Conservation (phyloP, 1,140 invertebrate genomes). For the Colletes latitarsis region DNA sequence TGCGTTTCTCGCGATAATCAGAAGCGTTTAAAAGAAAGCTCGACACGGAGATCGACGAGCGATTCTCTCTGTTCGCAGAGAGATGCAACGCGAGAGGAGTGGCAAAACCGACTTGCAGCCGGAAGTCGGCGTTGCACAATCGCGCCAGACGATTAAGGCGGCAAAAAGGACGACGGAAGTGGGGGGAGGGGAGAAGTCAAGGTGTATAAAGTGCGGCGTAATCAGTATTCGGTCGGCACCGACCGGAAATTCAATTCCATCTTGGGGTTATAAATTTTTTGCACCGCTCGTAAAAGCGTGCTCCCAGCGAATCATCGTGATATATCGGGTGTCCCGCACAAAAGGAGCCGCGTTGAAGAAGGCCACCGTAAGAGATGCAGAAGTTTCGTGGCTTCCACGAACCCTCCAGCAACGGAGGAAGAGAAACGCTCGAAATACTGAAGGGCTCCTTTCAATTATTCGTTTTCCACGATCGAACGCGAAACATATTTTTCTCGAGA, state of each 20-base stretch:
- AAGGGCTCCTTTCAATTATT: not conserved
- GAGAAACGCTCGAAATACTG: not conserved
- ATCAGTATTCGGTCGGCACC: conserved; percentile 61
- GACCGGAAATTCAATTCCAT: conserved; percentile 63
- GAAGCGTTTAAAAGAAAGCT: not conserved
- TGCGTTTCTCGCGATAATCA: no score
- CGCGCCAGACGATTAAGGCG: conserved; percentile 43
- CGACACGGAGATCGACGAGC: not conserved
- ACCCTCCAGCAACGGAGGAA: not conserved
- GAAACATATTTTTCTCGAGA: no score
- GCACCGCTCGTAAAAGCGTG: conserved; percentile 60
- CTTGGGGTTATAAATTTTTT: conserved; percentile 66
- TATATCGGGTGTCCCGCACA: conserved; percentile 55
- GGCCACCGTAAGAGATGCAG: not conserved
- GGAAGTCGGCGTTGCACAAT: conserved; percentile 37
- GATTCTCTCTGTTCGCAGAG: conserved; percentile 15
- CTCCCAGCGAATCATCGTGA: conserved; percentile 55
- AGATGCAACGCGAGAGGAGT: not conserved
- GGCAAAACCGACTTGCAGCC: conserved; percentile 29
- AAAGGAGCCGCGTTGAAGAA: conserved; percentile 33
- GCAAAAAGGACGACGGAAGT: conserved; percentile 23
- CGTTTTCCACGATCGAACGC: not conserved
- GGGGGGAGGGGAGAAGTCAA: not conserved
- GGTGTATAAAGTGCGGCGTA: conserved; percentile 55
- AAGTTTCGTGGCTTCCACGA: conserved; percentile 3